Conservation (phyloP, 2,113 vertebrate genomes). For the Phrynosoma blainvillii region DNA sequence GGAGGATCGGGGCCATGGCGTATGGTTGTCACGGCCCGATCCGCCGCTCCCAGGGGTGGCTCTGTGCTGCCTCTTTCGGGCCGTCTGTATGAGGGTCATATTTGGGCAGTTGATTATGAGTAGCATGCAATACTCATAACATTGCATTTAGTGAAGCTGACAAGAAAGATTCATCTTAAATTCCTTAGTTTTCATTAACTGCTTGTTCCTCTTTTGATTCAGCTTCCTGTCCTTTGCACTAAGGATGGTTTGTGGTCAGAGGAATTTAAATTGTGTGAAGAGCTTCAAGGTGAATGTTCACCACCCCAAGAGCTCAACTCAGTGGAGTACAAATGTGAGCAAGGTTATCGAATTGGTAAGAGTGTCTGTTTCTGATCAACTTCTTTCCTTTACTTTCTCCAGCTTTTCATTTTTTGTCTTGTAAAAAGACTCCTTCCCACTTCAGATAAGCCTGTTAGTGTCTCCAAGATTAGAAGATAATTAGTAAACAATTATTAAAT, state of each 20-base stretch:
- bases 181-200: fast-evolving
- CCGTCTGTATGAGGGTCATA: neutral
- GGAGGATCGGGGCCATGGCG: no score
- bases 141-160: neutral
- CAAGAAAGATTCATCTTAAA: fast-evolving
- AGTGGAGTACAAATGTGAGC: constrained; percentile 90
- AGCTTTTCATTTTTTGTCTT: neutral
- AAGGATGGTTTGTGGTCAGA: constrained; percentile 90
- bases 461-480: neutral
- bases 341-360: constrained; percentile 87
- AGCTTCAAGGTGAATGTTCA: constrained; percentile 82
- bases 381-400: no score
- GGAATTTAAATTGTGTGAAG: constrained; percentile 87
- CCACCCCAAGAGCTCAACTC: constrained; percentile 79
- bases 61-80: no score
- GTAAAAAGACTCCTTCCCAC: neutral
- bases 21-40: no score
- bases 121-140: no score
- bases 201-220: constrained; percentile 43
- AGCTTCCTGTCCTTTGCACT: constrained; percentile 87
- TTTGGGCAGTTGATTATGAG: neutral
- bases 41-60: no score
- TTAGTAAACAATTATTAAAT: constrained; percentile 15
- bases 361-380: neutral
- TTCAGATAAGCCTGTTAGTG: neutral